A percentile compares a stretch with the other conserved stretches of the same genome.
phyloP scores from a whole-genome alignment of 2,797 vertebrate species.

The Vipera ursinii region DNA sequence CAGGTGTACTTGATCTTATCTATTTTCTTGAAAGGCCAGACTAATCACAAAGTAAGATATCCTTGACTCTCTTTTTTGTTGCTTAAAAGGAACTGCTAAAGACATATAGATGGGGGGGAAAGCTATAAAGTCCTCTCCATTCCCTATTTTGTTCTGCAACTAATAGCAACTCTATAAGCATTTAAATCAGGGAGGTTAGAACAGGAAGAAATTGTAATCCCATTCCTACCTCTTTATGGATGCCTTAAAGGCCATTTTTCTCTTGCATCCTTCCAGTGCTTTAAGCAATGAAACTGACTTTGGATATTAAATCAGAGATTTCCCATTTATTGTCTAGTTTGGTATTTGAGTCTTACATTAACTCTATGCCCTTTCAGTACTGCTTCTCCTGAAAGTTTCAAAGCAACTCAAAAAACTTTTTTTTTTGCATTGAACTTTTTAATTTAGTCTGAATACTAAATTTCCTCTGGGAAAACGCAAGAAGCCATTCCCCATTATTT shows the following conservation, averaged over 20 bases:
- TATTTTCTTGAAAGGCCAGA: neutral
- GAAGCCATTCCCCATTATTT: neutral
- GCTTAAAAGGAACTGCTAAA: neutral
- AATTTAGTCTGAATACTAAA: conserved; percentile 1
- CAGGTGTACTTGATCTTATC: neutral
- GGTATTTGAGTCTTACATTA: neutral
- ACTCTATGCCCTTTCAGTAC: neutral
- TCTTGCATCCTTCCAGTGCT: neutral
- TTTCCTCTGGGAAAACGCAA: neutral
- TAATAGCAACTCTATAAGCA: neutral
- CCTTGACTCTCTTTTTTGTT: neutral
- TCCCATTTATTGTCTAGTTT: neutral
- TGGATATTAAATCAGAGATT: neutral
- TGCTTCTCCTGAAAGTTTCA: neutral
- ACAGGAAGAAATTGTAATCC: neutral
- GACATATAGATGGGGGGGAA: neutral
- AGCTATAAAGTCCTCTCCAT: neutral
- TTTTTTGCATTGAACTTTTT: neutral
- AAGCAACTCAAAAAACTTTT: neutral
- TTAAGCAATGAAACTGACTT: neutral
- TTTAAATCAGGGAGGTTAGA: neutral
- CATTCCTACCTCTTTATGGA: neutral
- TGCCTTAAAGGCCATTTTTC: neutral
- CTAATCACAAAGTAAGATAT: neutral
- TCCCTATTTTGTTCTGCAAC: neutral